phyloP scores from a whole-genome alignment of 2,888 invertebrate genomes.

The Junonia oenone region DNA sequence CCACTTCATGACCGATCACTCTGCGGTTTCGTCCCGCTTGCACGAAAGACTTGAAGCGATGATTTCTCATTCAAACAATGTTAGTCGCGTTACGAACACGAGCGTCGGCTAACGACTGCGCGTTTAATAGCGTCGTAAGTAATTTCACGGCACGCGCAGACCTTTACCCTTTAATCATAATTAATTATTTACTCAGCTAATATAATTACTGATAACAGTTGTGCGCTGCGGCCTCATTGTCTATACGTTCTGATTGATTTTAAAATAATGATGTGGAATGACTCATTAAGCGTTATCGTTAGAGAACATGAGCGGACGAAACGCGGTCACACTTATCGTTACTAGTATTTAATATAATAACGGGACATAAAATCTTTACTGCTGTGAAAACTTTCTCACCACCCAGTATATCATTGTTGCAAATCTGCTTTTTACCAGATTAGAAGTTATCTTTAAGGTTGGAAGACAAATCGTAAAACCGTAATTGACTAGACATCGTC shows the following conservation, averaged over 20 bases:
- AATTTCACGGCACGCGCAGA: constrained; percentile 64
- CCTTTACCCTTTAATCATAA: constrained; percentile 67
- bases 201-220: constrained; percentile 56
- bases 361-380: constrained; percentile 17
- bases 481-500: constrained; percentile 7
- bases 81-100: constrained; percentile 27
- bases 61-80: constrained; percentile 79
- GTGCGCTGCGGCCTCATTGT: constrained; percentile 59
- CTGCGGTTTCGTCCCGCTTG: constrained; percentile 82
- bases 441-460: constrained; percentile 19
- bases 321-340: constrained; percentile 13
- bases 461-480: constrained; percentile 5
- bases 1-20: constrained; percentile 81
- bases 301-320: constrained; percentile 22
- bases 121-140: constrained; percentile 34
- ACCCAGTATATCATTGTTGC: constrained; percentile 7
- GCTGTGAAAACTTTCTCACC: constrained; percentile 5
- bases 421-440: constrained; percentile 21
- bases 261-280: constrained; percentile 47
- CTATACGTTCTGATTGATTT: constrained; percentile 53
- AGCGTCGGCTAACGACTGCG: constrained; percentile 47
- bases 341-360: constrained; percentile 7
- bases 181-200: constrained; percentile 66
- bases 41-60: constrained; percentile 80
- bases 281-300: constrained; percentile 35